Conservation (phyloP, 2,888 invertebrate species). For the Nomada flava region DNA sequence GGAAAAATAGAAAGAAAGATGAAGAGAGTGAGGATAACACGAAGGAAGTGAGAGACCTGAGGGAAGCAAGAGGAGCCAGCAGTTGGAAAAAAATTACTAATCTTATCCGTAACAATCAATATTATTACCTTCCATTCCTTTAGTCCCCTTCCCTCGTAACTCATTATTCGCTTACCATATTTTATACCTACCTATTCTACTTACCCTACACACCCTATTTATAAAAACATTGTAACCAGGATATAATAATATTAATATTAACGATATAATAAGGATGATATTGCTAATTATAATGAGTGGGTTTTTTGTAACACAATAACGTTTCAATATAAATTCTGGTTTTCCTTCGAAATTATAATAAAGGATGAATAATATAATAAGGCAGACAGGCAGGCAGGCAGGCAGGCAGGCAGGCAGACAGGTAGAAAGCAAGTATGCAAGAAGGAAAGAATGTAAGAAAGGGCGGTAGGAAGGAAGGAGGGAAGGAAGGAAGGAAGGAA, state of each 20-base stretch:
- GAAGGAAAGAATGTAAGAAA: slow-evolving; percentile 35
- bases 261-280: slow-evolving; percentile 83
- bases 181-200: slow-evolving; percentile 75
- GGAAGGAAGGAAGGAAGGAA: slow-evolving; percentile 8
- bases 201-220: slow-evolving; percentile 80
- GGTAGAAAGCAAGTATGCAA: slow-evolving; percentile 25
- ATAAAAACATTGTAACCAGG: slow-evolving; percentile 84
- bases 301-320: slow-evolving; percentile 84
- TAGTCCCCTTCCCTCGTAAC: slow-evolving; percentile 59
- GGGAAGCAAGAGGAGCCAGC: slow-evolving; percentile 17
- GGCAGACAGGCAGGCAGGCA: slow-evolving; percentile 26
- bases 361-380: slow-evolving; percentile 45
- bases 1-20: neutral
- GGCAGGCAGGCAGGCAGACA: slow-evolving; percentile 24
- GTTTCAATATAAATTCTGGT: slow-evolving; percentile 81
- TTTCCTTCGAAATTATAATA: slow-evolving; percentile 68
- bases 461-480: slow-evolving; percentile 7
- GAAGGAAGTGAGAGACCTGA: slow-evolving; percentile 12
- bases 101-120: slow-evolving; percentile 41
- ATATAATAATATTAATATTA: slow-evolving; percentile 84
- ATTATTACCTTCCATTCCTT: slow-evolving; percentile 62
- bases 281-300: slow-evolving; percentile 84
- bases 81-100: slow-evolving; percentile 14
- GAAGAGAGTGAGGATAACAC: neutral
- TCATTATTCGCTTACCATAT: slow-evolving; percentile 70